Conservation (phyloP, 2,797 vertebrate species). For the Gastrophryne carolinensis region DNA sequence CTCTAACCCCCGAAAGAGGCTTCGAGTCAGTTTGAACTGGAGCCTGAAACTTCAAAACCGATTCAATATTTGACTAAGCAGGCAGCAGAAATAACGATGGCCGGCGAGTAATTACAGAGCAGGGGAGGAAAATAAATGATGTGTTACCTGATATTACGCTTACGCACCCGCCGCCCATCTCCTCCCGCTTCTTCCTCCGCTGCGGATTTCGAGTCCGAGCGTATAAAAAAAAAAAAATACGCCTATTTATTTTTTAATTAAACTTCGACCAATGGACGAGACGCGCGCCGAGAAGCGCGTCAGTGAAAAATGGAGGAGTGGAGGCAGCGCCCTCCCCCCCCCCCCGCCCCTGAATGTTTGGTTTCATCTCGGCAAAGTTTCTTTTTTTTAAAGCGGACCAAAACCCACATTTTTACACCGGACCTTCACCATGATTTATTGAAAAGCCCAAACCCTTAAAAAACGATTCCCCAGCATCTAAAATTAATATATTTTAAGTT, state of each 20-base stretch:
- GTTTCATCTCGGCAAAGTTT: too few species aligned
- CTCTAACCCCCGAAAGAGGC: constrained; percentile 2
- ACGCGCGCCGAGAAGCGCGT: too few species aligned
- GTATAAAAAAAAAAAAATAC: too few species aligned
- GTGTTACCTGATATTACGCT: constrained; percentile 44
- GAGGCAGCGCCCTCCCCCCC: too few species aligned
- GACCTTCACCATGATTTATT: too few species aligned
- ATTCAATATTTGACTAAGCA: constrained; percentile 44
- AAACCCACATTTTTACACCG: too few species aligned
- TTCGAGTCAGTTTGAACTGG: constrained; percentile 31
- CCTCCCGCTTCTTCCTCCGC: not conserved
- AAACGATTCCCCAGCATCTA: too few species aligned
- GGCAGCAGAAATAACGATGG: constrained; percentile 40
- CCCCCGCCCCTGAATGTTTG: too few species aligned
- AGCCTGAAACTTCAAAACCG: constrained; percentile 41
- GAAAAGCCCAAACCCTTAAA: too few species aligned
- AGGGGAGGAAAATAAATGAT: constrained; percentile 37
- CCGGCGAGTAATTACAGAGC: constrained; percentile 43
- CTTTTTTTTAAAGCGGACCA: too few species aligned
- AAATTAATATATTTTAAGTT: too few species aligned
- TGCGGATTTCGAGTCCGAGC: constrained; percentile 5
- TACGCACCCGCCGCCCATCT: not conserved
- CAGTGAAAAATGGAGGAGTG: too few species aligned
- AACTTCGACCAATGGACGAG: not conserved
- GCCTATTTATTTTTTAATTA: not conserved